phyloP scores from a whole-genome alignment of 30 jellyfish, hydroid and myxozoan genomes.

The Chironex yamaguchii region DNA sequence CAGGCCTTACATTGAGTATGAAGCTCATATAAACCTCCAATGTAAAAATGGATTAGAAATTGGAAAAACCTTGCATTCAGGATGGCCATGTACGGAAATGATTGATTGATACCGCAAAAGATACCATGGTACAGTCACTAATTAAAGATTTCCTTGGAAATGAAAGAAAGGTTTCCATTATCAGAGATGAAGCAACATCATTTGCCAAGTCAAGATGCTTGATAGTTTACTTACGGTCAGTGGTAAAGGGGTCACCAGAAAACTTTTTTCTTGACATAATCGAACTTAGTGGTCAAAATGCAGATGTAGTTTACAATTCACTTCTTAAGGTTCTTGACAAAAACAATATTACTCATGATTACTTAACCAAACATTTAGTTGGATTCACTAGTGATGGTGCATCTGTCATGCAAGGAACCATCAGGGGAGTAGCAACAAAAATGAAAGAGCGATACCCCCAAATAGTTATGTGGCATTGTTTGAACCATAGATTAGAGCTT shows the following conservation, averaged over 20 bases:
- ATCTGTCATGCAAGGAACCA: slow-evolving; percentile 42
- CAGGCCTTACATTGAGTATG: slow-evolving; percentile 16
- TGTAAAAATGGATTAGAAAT: not conserved
- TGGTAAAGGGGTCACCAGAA: slow-evolving; percentile 21
- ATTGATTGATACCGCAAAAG: slow-evolving; percentile 25
- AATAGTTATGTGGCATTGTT: slow-evolving; percentile 61
- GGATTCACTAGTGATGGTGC: slow-evolving; percentile 68
- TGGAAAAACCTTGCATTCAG: slow-evolving; percentile 11
- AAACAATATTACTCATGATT: slow-evolving; percentile 22
- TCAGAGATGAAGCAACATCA: slow-evolving; percentile 2
- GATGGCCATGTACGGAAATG: slow-evolving; percentile 17
- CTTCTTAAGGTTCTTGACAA: not conserved
- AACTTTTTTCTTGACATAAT: slow-evolving; percentile 1
- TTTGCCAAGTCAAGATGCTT: slow-evolving; percentile 11
- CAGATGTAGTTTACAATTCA: not conserved
- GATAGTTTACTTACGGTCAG: slow-evolving; percentile 43
- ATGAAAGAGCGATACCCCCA: slow-evolving; percentile 37
- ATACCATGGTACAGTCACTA: not conserved
- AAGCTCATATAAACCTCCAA: slow-evolving; percentile 32
- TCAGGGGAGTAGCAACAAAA: slow-evolving; percentile 41
- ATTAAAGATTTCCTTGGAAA: not conserved
- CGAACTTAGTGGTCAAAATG: slow-evolving; percentile 43
- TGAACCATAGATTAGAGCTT: slow-evolving; percentile 70
- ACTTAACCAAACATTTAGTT: slow-evolving; percentile 40
- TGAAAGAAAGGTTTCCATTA: slow-evolving; percentile 16